Percentiles rank a stretch among this genome's conserved stretches.
phyloP scores from a whole-genome alignment of 2,888 invertebrate genomes.

The Mythimna albipuncta region DNA sequence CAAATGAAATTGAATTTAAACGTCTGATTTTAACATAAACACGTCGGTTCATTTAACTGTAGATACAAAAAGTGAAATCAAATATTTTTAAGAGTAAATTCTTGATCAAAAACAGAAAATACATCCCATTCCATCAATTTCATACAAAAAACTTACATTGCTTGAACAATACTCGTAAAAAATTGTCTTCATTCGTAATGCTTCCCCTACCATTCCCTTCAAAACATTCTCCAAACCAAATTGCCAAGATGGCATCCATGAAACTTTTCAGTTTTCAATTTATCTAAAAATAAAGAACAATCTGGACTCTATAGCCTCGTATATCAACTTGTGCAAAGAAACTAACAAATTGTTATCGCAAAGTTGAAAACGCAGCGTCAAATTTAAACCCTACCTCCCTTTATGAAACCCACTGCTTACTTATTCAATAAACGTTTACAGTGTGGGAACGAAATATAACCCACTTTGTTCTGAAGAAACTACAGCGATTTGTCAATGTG shows the following conservation, averaged over 20 bases:
- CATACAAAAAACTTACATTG: not conserved
- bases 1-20: constrained; percentile 49
- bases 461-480: constrained; percentile 85
- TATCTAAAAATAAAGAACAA: constrained; percentile 32
- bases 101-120: not conserved
- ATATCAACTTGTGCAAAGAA: constrained; percentile 52
- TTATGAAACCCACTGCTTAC: constrained; percentile 82
- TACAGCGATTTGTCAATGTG: constrained; percentile 85
- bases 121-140: not conserved
- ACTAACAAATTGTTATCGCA: constrained; percentile 66
- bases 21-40: constrained; percentile 28
- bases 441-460: constrained; percentile 87
- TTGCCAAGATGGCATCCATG: constrained; percentile 14
- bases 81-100: not conserved
- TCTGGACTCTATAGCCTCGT: constrained; percentile 30
- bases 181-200: constrained; percentile 3
- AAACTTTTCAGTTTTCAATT: constrained; percentile 27
- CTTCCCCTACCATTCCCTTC: not conserved
- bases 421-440: constrained; percentile 88
- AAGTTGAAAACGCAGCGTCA: constrained; percentile 69
- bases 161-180: not conserved
- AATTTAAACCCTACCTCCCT: constrained; percentile 67
- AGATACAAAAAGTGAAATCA: not conserved
- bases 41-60: not conserved
- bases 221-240: constrained; percentile 23